Evolutionary conservation across 2,113 vertebrate genomes (phyloP), one percentile per base, ranked within the genome.

Genomic region (Pan paniscus): DNA sequence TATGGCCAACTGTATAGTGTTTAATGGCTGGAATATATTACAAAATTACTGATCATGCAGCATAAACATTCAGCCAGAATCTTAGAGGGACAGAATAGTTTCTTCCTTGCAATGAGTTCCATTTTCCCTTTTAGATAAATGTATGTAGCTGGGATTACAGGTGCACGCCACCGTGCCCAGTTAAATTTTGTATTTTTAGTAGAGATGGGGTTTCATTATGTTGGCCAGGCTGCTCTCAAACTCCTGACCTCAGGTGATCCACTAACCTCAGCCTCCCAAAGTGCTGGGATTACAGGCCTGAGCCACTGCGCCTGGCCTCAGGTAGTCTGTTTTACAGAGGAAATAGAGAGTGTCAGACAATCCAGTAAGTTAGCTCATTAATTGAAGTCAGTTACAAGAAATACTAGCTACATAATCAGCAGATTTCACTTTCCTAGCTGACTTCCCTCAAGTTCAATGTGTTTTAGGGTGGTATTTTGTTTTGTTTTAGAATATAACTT

Each of bases 41-140:
- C 18, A 46, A 82, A 20, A 40, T 86, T 96, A 90, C 76, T 92
- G 97, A 82, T 61, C 97, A 64, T 87, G 95, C 22, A 84, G 89
- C 82, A 97, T 52, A 86, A 93, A 73, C 27, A 87, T 93, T 76
- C 48, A 91, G 48, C 55, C 64, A 72, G 89, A 79, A 75, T 90
- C 68, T 59, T 55, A 50, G 18, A 43, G 18, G 18, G 18, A 6
- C 35, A 95, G 27, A 96, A 68, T 30, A 80, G 32, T 12, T 17
- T 79, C 46, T 73, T 83, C 38, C 22, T 89, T 89, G 2, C 2
- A 67, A 38, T 79, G 35, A 82, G 22, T 86, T 96, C 38, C 70
- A 52, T 75, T 93, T 94, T 87, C 48, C 14, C 6, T 89, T 75
- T 95, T 30, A 80, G 32, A 59, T 82, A 90, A 96, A 78, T 55